A percentile compares a stretch with the other conserved stretches of the same genome.
Conservation (phyloP, 2,113 vertebrate species). For the Sylvia atricapilla region DNA sequence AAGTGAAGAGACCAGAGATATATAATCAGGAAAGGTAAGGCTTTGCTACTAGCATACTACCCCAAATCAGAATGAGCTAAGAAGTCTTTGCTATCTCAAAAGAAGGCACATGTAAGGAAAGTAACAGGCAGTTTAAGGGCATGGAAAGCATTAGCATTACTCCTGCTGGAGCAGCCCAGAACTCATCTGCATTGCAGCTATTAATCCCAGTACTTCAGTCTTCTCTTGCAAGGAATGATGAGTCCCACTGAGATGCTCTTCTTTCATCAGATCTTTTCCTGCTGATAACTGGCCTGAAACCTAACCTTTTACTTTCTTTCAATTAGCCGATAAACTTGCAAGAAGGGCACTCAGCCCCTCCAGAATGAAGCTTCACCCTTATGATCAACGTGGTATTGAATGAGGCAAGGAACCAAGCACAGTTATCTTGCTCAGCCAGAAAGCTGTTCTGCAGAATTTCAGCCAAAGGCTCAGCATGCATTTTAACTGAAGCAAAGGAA, state of each 20-base stretch:
- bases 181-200: not conserved
- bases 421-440: slow-evolving; percentile 16
- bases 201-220: not conserved
- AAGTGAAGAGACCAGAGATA: not conserved
- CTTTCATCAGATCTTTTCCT: slow-evolving; percentile 6
- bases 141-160: not conserved
- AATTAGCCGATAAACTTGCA: slow-evolving; percentile 24
- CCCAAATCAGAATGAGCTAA: not conserved
- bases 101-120: not conserved
- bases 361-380: not conserved
- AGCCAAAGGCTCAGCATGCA: slow-evolving; percentile 13
- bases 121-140: not conserved
- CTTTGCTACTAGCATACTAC: not conserved
- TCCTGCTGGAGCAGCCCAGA: not conserved
- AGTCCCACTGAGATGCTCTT: not conserved
- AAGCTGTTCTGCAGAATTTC: not conserved
- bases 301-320: not conserved
- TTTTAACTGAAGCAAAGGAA: slow-evolving; percentile 16
- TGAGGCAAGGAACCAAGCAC: slow-evolving; percentile 18
- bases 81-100: not conserved
- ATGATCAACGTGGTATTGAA: not conserved
- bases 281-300: not conserved
- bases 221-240: not conserved
- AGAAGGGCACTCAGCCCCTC: not conserved
- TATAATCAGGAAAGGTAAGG: not conserved